Conservation (phyloP, 2,797 vertebrate genomes). For the Psittacula echo region DNA sequence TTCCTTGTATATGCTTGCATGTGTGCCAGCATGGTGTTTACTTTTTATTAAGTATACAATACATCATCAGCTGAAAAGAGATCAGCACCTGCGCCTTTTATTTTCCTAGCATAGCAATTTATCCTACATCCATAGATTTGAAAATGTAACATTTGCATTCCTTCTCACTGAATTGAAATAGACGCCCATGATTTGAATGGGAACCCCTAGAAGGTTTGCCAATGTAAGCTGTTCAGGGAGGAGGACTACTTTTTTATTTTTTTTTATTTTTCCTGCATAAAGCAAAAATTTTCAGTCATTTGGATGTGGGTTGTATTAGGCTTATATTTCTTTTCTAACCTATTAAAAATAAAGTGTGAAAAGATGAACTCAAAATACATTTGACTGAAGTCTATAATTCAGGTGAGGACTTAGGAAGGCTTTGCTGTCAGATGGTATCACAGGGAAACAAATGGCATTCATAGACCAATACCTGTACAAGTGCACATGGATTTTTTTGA, state of each 20-base stretch:
- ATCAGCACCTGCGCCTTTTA: not conserved
- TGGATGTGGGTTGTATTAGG: not conserved
- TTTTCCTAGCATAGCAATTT: not conserved
- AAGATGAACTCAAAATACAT: not conserved
- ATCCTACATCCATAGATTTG: not conserved
- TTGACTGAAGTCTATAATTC: not conserved
- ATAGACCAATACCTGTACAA: not conserved
- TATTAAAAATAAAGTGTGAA: not conserved
- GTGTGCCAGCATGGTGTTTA: not conserved
- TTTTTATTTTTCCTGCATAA: not conserved
- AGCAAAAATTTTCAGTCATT: not conserved
- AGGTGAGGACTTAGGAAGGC: not conserved
- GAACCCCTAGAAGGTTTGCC: not conserved
- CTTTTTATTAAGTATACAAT: not conserved
- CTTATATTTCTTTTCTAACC: not conserved
- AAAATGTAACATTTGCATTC: not conserved
- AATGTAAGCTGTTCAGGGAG: not conserved
- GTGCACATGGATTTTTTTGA: not conserved
- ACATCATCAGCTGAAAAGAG: not conserved
- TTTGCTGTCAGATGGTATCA: not conserved
- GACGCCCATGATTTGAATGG: not conserved
- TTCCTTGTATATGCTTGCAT: not conserved
- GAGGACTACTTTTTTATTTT: accelerated
- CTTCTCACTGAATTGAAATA: not conserved
- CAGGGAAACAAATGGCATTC: not conserved